phyloP scores from a whole-genome alignment of 1,140 invertebrate genomes.

The Rhagoletis pomonella region DNA sequence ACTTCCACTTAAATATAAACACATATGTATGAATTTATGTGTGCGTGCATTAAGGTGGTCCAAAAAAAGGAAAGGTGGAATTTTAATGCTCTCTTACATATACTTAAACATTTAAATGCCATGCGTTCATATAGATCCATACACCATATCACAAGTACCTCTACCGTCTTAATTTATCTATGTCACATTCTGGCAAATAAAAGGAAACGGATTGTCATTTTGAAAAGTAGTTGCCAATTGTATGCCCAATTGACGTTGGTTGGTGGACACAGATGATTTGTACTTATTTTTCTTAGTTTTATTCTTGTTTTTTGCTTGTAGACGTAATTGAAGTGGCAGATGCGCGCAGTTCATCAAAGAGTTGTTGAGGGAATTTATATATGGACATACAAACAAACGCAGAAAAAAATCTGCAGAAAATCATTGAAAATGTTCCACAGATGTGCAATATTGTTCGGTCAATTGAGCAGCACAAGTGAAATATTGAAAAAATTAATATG shows the following conservation, averaged over 20 bases:
- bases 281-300: not conserved
- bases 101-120: not conserved
- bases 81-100: not conserved
- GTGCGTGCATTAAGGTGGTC: too few species aligned
- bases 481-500: not conserved
- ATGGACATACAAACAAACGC: not conserved
- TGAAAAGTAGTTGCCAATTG: constrained; percentile 40
- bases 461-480: constrained; percentile 21
- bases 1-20: too few species aligned
- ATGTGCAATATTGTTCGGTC: not conserved
- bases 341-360: constrained; percentile 18
- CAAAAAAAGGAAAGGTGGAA: too few species aligned
- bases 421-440: not conserved
- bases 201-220: constrained; percentile 3
- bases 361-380: not conserved
- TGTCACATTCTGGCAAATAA: not conserved
- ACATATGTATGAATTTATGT: too few species aligned
- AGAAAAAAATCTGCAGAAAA: not conserved
- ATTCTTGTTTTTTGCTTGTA: not conserved
- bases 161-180: not conserved
- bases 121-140: not conserved
- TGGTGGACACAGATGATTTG: constrained; percentile 22
- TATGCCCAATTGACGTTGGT: constrained; percentile 2
- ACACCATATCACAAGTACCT: too few species aligned
- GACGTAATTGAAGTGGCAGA: constrained; percentile 24